Conservation (phyloP, 2,888 invertebrate species). For the Erannis defoliaria region DNA sequence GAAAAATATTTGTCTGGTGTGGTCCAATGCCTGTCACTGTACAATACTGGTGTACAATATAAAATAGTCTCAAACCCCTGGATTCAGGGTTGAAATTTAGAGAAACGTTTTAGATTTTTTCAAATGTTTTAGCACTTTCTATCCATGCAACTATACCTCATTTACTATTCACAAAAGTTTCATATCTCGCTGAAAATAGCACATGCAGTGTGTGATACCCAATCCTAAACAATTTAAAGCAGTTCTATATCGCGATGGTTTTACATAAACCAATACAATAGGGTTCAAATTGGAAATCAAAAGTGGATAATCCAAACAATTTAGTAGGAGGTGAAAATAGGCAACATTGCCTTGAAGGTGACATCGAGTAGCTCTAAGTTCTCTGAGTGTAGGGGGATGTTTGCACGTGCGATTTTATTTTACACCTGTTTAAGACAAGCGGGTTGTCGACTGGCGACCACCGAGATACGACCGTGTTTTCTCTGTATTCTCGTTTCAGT, state of each 20-base stretch:
- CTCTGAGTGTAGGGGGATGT: slow-evolving; percentile 2
- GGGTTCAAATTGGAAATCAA: too few relatives aligned
- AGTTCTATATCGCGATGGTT: not conserved
- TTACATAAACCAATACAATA: too few relatives aligned
- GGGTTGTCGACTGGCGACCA: slow-evolving; percentile 46
- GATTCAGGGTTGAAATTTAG: slow-evolving; percentile 22
- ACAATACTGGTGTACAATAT: slow-evolving; percentile 15
- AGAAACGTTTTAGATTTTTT: not conserved
- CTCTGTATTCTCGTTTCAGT: slow-evolving; percentile 48
- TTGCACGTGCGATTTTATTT: slow-evolving; percentile 69
- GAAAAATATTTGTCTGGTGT: slow-evolving; percentile 84
- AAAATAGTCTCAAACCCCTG: slow-evolving; percentile 16
- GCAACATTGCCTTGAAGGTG: not conserved
- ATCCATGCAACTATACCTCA: not conserved
- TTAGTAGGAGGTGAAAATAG: not conserved
- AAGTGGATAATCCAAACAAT: not conserved
- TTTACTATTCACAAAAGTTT: not conserved
- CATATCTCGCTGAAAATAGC: not conserved
- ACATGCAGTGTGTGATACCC: not conserved
- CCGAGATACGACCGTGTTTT: slow-evolving; percentile 47
- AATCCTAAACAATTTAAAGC: not conserved
- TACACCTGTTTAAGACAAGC: slow-evolving; percentile 65
- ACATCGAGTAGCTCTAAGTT: slow-evolving; percentile 1
- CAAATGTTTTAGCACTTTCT: not conserved
- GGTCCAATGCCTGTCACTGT: slow-evolving; percentile 33